Percentiles rank a stretch among this genome's conserved stretches.
phyloP scores from a whole-genome alignment of 2,113 vertebrate species.

The Rhegmatorhina hoffmannsi region DNA sequence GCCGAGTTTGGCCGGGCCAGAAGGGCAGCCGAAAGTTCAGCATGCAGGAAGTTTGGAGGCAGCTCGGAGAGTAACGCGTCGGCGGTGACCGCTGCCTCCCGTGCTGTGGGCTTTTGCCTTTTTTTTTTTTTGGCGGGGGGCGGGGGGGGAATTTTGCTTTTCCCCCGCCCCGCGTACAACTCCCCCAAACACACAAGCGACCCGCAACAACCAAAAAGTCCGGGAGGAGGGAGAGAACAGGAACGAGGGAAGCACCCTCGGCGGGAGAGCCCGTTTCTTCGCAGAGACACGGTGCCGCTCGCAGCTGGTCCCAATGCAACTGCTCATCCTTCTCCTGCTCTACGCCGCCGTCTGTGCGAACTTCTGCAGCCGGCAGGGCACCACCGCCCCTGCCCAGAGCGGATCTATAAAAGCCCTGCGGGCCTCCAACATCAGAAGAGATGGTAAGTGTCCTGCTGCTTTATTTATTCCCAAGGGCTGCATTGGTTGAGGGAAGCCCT shows the following conservation, averaged over 20 bases:
- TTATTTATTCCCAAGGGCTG: not conserved
- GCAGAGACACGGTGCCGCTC: not conserved
- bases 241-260: not conserved
- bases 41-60: conserved; percentile 58
- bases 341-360: conserved; percentile 67
- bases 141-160: not conserved
- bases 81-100: not conserved
- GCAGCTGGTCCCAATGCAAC: conserved; percentile 75
- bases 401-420: conserved; percentile 77
- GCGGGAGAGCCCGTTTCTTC: not conserved
- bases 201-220: not conserved
- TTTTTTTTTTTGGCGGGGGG: not conserved
- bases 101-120: not conserved
- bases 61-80: conserved; percentile 16
- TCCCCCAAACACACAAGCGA: not conserved
- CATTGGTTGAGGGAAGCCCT: not conserved
- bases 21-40: conserved; percentile 20
- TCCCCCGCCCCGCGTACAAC: not conserved
- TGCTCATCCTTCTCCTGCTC: conserved; percentile 70
- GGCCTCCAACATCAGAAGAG: conserved; percentile 74
- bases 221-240: not conserved
- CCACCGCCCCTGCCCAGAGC: conserved; percentile 72
- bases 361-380: conserved; percentile 74
- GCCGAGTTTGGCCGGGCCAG: not conserved
- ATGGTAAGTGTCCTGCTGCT: conserved; percentile 73